phyloP scores from a whole-genome alignment of 2,797 vertebrate species.

The Pangasius macronema region DNA sequence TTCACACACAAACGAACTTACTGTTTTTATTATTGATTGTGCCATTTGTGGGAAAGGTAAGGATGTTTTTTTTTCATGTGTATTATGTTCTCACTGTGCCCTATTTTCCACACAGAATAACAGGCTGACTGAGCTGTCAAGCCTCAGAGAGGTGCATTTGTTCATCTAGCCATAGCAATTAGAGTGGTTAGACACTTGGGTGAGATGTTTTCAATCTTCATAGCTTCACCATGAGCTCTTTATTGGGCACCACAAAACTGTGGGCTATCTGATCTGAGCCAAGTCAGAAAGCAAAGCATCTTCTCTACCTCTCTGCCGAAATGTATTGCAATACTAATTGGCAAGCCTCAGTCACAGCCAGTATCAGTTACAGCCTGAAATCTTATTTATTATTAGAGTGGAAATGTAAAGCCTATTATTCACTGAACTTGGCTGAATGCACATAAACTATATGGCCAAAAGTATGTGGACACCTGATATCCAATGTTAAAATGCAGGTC shows the following conservation, averaged over 20 bases:
- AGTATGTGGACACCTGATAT: neutral
- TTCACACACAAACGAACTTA: neutral
- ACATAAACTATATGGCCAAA: no score
- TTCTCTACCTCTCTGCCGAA: neutral
- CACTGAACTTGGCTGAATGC: neutral
- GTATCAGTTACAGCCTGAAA: neutral
- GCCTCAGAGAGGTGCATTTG: constrained; percentile 15
- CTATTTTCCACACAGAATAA: constrained; percentile 6
- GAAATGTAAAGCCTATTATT: constrained; percentile 1
- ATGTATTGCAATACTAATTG: neutral
- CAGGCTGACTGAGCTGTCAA: neutral
- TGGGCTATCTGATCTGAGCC: neutral
- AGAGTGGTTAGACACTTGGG: neutral
- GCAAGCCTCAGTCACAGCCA: neutral
- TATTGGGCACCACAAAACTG: neutral
- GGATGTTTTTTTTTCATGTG: neutral
- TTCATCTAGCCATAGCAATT: constrained; percentile 17
- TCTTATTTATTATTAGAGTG: neutral
- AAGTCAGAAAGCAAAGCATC: neutral
- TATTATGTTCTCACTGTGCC: constrained; percentile 2
- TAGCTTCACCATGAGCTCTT: constrained; percentile 22
- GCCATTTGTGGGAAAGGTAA: neutral
- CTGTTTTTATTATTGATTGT: neutral
- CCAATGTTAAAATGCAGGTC: neutral
- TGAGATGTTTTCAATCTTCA: constrained; percentile 2